phyloP scores from a whole-genome alignment of 2,113 vertebrate genomes.

The Otolemur garnettii region DNA sequence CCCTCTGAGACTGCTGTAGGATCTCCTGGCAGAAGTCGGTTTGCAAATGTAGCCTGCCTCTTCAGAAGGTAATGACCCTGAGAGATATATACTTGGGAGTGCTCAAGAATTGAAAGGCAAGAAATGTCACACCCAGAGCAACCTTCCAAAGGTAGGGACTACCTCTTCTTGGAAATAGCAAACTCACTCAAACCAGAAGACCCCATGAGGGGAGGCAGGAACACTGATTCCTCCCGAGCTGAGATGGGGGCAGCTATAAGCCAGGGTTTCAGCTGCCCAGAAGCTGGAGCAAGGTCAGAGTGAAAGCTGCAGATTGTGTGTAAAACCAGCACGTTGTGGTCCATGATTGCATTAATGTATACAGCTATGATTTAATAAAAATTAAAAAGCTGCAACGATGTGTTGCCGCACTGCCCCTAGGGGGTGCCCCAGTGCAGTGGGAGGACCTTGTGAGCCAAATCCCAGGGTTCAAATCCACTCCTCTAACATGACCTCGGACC shows the following conservation, averaged over 20 bases:
- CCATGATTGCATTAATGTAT: no score
- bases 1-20: neutral
- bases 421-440: neutral
- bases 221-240: neutral
- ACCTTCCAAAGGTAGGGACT: neutral
- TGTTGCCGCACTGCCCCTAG: neutral
- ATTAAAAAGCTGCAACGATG: neutral
- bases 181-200: neutral
- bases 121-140: neutral
- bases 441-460: neutral
- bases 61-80: neutral
- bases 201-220: fast-evolving
- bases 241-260: neutral
- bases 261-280: neutral
- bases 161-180: neutral
- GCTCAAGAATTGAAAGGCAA: neutral
- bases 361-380: no score
- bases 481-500: neutral
- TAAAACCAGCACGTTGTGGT: no score
- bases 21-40: neutral
- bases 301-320: neutral
- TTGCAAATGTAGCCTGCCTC: neutral
- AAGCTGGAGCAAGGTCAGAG: neutral
- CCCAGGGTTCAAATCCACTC: neutral
- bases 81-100: neutral